Conservation (phyloP, 2,113 vertebrate species). For the Tragelaphus scriptus region DNA sequence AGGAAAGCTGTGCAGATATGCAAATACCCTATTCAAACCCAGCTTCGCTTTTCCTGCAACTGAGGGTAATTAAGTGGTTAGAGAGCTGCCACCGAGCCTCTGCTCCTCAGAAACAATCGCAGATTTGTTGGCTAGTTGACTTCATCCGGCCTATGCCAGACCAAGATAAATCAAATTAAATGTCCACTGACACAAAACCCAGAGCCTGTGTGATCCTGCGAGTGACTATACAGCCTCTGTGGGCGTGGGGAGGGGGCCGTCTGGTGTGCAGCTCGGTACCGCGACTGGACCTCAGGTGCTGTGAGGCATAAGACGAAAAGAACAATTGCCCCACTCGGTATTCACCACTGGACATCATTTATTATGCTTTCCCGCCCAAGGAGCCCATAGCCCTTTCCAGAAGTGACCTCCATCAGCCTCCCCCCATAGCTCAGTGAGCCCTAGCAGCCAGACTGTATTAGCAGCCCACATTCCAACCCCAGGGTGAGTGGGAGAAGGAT, state of each 20-base stretch:
- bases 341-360: background rate
- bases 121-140: slow-evolving; percentile 33
- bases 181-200: slow-evolving; percentile 29
- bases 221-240: background rate
- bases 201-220: background rate
- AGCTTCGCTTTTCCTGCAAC: background rate
- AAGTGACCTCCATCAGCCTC: background rate
- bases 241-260: background rate
- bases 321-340: background rate
- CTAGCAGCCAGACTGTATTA: background rate
- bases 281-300: background rate
- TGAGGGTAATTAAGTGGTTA: slow-evolving; percentile 4
- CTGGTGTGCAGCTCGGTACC: rapidly evolving
- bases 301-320: background rate
- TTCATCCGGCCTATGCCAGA: slow-evolving; percentile 1
- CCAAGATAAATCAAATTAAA: slow-evolving; percentile 33
- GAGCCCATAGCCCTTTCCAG: background rate
- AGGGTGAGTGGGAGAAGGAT: background rate
- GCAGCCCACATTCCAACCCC: background rate
- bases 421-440: background rate
- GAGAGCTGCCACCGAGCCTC: slow-evolving; percentile 18
- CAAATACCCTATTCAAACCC: slow-evolving; percentile 41
- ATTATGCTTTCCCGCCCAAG: background rate
- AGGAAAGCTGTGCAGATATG: background rate
- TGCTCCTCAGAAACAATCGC: background rate